phyloP scores from a whole-genome alignment of 2,113 vertebrate species.

The Rana temporaria region DNA sequence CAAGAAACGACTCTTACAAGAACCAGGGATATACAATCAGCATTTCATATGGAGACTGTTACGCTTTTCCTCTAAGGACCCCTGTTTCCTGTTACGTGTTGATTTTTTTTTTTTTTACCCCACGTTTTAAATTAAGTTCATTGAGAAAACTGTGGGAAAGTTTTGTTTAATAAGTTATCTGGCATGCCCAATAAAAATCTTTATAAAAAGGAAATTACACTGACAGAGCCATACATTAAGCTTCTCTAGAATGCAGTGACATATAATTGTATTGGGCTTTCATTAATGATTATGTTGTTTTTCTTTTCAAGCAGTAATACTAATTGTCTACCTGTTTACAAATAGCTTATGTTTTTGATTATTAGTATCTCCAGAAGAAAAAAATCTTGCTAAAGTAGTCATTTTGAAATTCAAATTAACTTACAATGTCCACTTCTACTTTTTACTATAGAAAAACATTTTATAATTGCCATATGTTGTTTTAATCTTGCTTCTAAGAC shows the following conservation, averaged over 20 bases:
- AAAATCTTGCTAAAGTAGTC: too few species aligned
- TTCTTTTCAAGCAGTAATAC: too few species aligned
- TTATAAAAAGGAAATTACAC: not conserved
- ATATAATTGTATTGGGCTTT: not conserved
- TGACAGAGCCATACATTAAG: conserved; percentile 1
- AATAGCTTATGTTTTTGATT: too few species aligned
- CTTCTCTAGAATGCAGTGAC: not conserved
- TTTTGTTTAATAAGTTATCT: conserved; percentile 35
- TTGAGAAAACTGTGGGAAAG: conserved; percentile 51
- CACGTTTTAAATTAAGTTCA: conserved; percentile 44
- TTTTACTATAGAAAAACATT: too few species aligned
- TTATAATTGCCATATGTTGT: too few species aligned
- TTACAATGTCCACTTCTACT: too few species aligned
- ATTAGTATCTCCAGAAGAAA: too few species aligned
- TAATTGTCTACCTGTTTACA: too few species aligned
- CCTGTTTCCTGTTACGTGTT: conserved; percentile 48
- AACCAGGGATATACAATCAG: conserved; percentile 22
- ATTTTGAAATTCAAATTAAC: too few species aligned
- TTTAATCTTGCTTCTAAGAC: too few species aligned
- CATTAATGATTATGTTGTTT: too few species aligned
- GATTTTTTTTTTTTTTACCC: conserved; percentile 10
- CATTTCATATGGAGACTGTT: conserved; percentile 52
- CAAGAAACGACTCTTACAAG: conserved; percentile 16
- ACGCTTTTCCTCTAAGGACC: conserved; percentile 44
- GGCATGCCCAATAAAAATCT: conserved; percentile 16